A percentile compares a stretch with the other conserved stretches of the same genome.
phyloP scores from a whole-genome alignment of 2,113 vertebrate species.

The Elephantulus edwardii region DNA sequence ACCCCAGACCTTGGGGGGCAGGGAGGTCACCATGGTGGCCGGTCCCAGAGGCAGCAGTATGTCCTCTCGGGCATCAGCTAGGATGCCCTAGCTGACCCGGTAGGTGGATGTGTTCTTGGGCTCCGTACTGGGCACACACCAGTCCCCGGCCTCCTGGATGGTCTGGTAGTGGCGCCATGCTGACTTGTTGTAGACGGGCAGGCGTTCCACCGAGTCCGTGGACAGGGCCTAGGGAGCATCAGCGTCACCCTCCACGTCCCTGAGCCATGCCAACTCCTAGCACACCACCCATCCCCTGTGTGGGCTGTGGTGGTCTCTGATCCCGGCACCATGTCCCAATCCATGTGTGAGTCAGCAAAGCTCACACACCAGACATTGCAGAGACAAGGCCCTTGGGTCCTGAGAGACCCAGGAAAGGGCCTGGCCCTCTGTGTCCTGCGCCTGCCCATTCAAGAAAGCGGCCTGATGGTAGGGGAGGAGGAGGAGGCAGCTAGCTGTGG shows the following conservation, averaged over 20 bases:
- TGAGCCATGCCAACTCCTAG: rapidly evolving
- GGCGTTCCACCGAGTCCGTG: constrained; percentile 93
- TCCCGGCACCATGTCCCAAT: background rate
- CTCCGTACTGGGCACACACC: constrained; percentile 94
- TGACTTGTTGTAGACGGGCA: constrained; percentile 96
- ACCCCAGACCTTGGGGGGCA: background rate
- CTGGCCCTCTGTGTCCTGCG: background rate
- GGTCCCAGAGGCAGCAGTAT: background rate
- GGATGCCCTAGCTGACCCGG: constrained; percentile 83
- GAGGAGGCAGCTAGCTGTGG: background rate
- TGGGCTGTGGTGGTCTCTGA: background rate
- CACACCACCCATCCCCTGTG: background rate
- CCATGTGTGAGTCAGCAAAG: background rate
- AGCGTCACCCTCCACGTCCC: background rate
- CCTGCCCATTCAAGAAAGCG: background rate
- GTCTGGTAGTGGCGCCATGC: constrained; percentile 95
- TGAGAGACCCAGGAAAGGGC: background rate
- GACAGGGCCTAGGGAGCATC: constrained; percentile 89
- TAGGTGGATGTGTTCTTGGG: constrained; percentile 92
- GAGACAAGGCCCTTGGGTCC: background rate
- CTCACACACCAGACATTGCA: background rate
- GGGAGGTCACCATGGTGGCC: constrained; percentile 34
- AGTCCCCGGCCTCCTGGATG: constrained; percentile 93
- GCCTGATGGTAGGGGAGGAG: background rate
- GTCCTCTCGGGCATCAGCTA: background rate